These are phyloP conservation scores for Caenorhabditis briggsae DNA, from an alignment of 1,140 invertebrate species.

Conservation along the genomic window DNA sequence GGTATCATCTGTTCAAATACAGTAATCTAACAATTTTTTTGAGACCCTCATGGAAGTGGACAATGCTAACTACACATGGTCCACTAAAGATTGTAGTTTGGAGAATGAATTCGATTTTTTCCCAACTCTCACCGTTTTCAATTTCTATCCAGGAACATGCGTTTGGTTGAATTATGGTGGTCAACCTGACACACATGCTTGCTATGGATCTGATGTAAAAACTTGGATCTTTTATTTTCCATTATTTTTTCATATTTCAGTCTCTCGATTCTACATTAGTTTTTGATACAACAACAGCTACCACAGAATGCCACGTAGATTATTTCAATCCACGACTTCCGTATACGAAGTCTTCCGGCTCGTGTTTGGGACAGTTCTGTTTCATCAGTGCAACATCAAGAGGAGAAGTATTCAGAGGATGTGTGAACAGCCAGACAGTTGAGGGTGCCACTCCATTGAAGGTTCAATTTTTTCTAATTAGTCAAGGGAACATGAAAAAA, in stretches of 20 bases:
- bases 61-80: conserved; percentile 31
- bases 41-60: conserved; percentile 20
- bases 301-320: conserved; percentile 21
- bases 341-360: conserved; percentile 11
- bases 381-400: conserved; percentile 41
- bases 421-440: conserved; percentile 37
- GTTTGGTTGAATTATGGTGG: conserved; percentile 37
- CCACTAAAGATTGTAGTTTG: conserved; percentile 19
- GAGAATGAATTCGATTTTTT: conserved; percentile 49
- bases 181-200: conserved; percentile 46
- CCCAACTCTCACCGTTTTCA: conserved; percentile 35
- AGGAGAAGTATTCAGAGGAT: conserved; percentile 35
- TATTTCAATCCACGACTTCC: conserved; percentile 38
- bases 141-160: conserved; percentile 47
- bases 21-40: not conserved
- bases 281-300: conserved; percentile 6
- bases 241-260: conserved; percentile 8
- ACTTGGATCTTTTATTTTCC: not conserved
- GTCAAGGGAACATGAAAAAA: too few relatives aligned
- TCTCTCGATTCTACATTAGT: conserved; percentile 7
- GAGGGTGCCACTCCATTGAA: conserved; percentile 47
- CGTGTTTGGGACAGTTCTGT: conserved; percentile 25
- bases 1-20: not conserved
- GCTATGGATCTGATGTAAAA: conserved; percentile 26
- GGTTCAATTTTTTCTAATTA: not conserved